Evolutionary conservation across 2,888 invertebrate genomes (phyloP), one percentile per base, ranked within the genome.

Genomic region (Danaus chrysippus): DNA sequence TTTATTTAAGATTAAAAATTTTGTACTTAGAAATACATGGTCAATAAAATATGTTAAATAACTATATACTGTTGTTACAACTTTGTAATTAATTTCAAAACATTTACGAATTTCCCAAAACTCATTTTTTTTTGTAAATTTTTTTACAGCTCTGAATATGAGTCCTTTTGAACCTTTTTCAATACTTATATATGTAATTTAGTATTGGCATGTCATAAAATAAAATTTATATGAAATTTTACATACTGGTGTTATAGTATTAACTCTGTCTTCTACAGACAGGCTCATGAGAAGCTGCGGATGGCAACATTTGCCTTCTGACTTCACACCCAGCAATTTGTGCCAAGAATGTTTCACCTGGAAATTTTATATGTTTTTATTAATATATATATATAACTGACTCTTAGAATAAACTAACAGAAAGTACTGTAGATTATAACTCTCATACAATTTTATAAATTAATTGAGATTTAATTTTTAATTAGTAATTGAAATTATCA

Each of bases 201-300:
- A 43, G 12, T 43, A 12, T 43, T n/a, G 6, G 5, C 11, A 11
- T 43, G 43, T 3, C 11, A 43, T 43, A 43, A 43, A n/a, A 43
- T 43, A 8, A 11, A 43, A 42, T 58, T 49, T 5, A 6, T 54
- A 17, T 49, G 9, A 10, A 34, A 49, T 17, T 15, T 46, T 56
- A 77, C 83, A 79, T 71, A 90, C 91, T 59, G 91, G 90, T 56
- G 90, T 90, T 3, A 77, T 81, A 19, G 87, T 87, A 64, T 79
- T 83, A 10, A 83, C 68, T 69, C 93, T 91, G 66, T 93, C 93
- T 69, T 93, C 91, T 19, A 94, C 85, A 0, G 93, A 88, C 19
- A 94, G 81, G 52, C 92, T 92, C 62, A 94, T 78, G 61, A 92
- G 83, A 8, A 94, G 79, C 76, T 94, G 94, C 0, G 94, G 94